Evolutionary conservation across 2,888 invertebrate genomes (phyloP).

Genomic region (Microplitis deprimator): DNA sequence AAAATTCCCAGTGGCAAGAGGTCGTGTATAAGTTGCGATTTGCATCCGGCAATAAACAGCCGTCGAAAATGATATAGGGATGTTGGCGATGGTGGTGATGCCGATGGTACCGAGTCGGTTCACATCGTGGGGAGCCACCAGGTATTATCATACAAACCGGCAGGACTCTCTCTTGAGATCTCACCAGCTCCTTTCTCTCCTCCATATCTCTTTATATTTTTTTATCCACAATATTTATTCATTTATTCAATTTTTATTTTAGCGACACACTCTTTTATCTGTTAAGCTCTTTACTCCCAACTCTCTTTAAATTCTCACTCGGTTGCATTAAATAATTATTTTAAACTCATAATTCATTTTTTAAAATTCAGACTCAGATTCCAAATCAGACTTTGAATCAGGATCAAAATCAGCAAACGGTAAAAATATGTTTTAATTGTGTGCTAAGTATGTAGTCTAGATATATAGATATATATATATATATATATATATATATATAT

Average conservation of each 20-base stretch:
- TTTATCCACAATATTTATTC: slow-evolving; percentile 5
- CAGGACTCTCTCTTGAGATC: slow-evolving; percentile 21
- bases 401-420: slow-evolving; percentile 2
- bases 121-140: slow-evolving; percentile 46
- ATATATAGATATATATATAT: too few species aligned
- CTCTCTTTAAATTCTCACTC: too few species aligned
- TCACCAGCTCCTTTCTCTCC: slow-evolving; percentile 18
- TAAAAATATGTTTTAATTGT: slow-evolving; percentile 30
- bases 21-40: slow-evolving; percentile 56
- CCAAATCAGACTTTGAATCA: too few species aligned
- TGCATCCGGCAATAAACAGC: slow-evolving; percentile 62
- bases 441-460: slow-evolving; percentile 21
- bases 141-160: slow-evolving; percentile 53
- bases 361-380: too few species aligned
- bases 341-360: too few species aligned
- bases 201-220: slow-evolving; percentile 36
- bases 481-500: too few species aligned
- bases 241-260: too few species aligned
- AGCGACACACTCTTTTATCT: too few species aligned
- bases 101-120: slow-evolving; percentile 35
- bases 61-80: slow-evolving; percentile 64
- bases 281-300: too few species aligned
- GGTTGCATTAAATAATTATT: too few species aligned
- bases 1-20: slow-evolving; percentile 50
- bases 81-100: slow-evolving; percentile 24